Percentiles rank a stretch among this genome's conserved stretches.
These are phyloP conservation scores for Nasonia longicornis DNA, from an alignment of 1,140 invertebrate genomes.

Conservation along the genomic window DNA sequence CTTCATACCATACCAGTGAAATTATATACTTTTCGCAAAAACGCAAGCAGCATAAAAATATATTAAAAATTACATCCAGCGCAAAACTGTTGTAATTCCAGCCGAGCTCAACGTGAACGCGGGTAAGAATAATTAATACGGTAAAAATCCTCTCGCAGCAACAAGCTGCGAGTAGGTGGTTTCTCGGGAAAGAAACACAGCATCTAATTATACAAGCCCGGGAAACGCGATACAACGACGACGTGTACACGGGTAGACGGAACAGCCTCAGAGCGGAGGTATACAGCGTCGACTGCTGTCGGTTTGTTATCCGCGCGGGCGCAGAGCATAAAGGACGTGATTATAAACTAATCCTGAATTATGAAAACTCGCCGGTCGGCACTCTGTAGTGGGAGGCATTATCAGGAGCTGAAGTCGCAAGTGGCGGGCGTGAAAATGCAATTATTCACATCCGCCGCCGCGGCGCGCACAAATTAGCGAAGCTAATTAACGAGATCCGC, in stretches of 20 bases:
- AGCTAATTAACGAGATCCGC: conserved; percentile 52
- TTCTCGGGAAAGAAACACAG: background rate
- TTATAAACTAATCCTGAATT: conserved; percentile 24
- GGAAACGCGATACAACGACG: background rate
- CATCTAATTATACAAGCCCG: background rate
- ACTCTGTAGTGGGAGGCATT: background rate
- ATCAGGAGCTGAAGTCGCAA: background rate
- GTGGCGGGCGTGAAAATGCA: conserved; percentile 39
- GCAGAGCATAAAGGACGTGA: background rate
- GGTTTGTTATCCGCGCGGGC: conserved; percentile 4
- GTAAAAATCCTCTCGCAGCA: background rate
- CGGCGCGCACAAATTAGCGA: conserved; percentile 40
- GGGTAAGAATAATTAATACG: no score
- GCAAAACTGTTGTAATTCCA: no score
- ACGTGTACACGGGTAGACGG: background rate
- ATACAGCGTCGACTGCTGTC: background rate
- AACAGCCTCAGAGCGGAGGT: no score
- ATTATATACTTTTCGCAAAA: no score
- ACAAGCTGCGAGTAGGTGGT: background rate
- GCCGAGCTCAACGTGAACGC: no score
- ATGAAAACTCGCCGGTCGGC: conserved; percentile 8
- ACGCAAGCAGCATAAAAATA: no score
- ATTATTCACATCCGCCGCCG: conserved; percentile 47
- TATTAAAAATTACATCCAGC: no score
- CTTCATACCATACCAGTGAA: no score